Evolutionary conservation across 2,797 vertebrate genomes (phyloP), one percentile per base, ranked within the genome.

Genomic region (Microchirus variegatus): DNA sequence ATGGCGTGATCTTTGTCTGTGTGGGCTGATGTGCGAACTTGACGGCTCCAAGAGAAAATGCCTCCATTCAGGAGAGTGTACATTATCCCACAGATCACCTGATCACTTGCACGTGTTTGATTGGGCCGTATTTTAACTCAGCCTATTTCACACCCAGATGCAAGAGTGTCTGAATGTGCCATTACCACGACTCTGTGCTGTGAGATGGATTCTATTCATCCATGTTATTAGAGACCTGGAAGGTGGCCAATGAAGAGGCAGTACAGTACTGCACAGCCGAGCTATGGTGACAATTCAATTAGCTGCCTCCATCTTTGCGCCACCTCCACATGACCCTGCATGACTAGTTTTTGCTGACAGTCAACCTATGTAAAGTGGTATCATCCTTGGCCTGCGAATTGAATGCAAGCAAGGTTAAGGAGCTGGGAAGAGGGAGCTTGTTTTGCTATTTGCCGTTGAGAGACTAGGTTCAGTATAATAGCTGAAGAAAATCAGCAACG

Each of bases 261-360:
- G 83, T 68, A 67, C 73, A 69, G 73, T 77, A 75, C 48, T 70
- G 62, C 67, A 60, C 56, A 55, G 67, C 67, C 70, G 63, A 68
- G 59, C 65, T 57, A 53, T 53, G 55, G 59, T 89, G 86, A 92
- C 87, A 91, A 90, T 92, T 90, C 87, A 91, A 89, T 92, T 91
- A 91, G 81, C 75, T 46, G 26, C 72, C 72, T 87, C 76, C 77
- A 70, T 82, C 77, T 83, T 77, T 77, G 63, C 76, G 57, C 64
- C 67, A 55, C 78, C 83, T 75, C 79, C 84, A 75, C 70, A 72
- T 71, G 83, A 90, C 89, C 89, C 89, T 77, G 70, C 80, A 71
- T 71, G 81, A 72, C 50, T 66, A 72, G 57, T 70, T 81, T 86
- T 52, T 75, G 81, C 85, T 83, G 83, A 89, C 64, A 50, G 70